Conservation (phyloP, 1,140 invertebrate species). For the Lamellibrachia luymesi region DNA sequence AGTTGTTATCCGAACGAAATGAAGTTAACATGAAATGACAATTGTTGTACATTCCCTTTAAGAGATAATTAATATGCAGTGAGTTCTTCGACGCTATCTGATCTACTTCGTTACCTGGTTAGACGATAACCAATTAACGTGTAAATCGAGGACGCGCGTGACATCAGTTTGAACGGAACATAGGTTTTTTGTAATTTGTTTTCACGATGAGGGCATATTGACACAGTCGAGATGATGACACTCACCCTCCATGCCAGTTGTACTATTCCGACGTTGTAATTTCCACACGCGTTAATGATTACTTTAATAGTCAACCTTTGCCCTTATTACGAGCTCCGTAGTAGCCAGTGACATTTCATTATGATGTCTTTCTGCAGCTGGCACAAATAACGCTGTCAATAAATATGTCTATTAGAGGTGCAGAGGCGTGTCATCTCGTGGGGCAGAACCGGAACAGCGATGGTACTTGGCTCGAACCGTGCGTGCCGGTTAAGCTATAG, state of each 20-base stretch:
- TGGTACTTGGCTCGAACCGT: not conserved
- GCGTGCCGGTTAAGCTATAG: not conserved
- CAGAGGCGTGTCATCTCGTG: not conserved
- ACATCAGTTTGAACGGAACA: not conserved
- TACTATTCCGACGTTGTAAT: not conserved
- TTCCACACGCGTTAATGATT: not conserved
- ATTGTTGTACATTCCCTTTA: no score
- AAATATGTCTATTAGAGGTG: not conserved
- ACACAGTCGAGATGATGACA: not conserved
- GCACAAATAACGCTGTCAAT: not conserved
- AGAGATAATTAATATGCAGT: no score
- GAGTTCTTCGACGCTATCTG: not conserved
- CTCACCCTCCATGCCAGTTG: not conserved
- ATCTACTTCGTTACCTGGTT: no score
- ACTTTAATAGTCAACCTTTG: not conserved
- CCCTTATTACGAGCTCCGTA: not conserved
- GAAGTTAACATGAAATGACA: no score
- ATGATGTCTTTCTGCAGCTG: not conserved
- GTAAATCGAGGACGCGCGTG: no score
- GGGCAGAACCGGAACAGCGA: not conserved
- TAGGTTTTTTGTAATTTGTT: not conserved
- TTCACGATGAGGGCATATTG: not conserved
- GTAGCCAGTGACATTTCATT: not conserved
- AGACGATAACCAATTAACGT: no score
- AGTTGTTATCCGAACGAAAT: no score